These are phyloP conservation scores for Colletes latitarsis DNA, from an alignment of 1,140 invertebrate species.

Conservation along the genomic window DNA sequence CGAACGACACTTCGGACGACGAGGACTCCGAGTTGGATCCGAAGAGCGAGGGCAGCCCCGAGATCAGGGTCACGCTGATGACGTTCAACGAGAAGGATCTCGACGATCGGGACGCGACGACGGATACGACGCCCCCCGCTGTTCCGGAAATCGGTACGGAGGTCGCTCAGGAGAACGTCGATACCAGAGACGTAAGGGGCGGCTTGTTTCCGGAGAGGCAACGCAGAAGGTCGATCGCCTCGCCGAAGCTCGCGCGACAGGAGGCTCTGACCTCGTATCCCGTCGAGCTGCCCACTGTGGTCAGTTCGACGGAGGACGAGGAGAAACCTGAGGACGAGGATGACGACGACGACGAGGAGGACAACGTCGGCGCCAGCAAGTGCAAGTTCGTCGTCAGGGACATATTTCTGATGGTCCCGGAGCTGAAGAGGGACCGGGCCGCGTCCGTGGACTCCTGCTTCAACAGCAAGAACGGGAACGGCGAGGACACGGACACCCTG, in stretches of 20 bases:
- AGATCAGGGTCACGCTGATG: constrained; percentile 87
- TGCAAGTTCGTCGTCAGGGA: constrained; percentile 83
- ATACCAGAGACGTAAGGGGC: constrained; percentile 49
- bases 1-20: constrained; percentile 82
- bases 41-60: constrained; percentile 75
- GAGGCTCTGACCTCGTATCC: constrained; percentile 87
- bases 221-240: constrained; percentile 76
- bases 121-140: constrained; percentile 53
- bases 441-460: constrained; percentile 92
- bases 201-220: constrained; percentile 68
- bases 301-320: constrained; percentile 18
- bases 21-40: constrained; percentile 67
- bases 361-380: constrained; percentile 69
- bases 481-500: constrained; percentile 84
- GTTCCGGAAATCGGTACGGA: constrained; percentile 29
- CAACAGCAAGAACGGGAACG: constrained; percentile 85
- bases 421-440: constrained; percentile 89
- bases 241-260: constrained; percentile 86
- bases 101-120: constrained; percentile 38
- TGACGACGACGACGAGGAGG: constrained; percentile 80
- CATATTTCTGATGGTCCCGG: constrained; percentile 91
- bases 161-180: not conserved
- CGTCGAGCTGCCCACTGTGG: constrained; percentile 80
- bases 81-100: constrained; percentile 71
- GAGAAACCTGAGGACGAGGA: constrained; percentile 64